Percentiles rank a stretch among this genome's conserved stretches.
Conservation (phyloP, 2,113 vertebrate species). For the Sylvietta virens region DNA sequence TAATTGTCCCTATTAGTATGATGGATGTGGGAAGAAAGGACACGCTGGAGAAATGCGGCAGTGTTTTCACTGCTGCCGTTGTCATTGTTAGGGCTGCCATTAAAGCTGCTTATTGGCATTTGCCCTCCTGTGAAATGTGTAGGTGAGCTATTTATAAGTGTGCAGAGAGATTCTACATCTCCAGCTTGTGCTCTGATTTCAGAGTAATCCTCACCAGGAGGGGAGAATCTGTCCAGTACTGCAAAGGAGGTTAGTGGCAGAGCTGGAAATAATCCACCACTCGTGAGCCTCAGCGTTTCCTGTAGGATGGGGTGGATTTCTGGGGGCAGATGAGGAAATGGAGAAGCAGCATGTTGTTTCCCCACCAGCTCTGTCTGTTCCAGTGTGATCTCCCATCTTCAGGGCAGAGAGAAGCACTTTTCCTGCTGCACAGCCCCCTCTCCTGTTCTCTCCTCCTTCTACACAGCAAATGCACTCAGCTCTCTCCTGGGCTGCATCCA, state of each 20-base stretch:
- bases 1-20: neutral
- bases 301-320: neutral
- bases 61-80: neutral
- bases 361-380: neutral
- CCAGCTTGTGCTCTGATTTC: neutral
- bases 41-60: neutral
- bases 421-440: constrained; percentile 12
- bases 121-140: neutral
- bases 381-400: neutral
- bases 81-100: neutral
- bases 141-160: constrained; percentile 6
- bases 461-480: neutral
- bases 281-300: neutral
- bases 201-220: neutral
- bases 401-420: neutral
- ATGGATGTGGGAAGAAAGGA: neutral
- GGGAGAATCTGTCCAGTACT: neutral
- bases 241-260: neutral
- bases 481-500: neutral
- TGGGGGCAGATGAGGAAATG: neutral
- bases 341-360: neutral
- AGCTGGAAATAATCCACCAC: neutral
- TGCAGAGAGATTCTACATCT: neutral
- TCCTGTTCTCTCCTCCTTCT: neutral
- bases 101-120: neutral